A percentile compares a stretch with the other conserved stretches of the same genome.
phyloP scores from a whole-genome alignment of 2,797 vertebrate species.

The Cirrhinus molitorella region DNA sequence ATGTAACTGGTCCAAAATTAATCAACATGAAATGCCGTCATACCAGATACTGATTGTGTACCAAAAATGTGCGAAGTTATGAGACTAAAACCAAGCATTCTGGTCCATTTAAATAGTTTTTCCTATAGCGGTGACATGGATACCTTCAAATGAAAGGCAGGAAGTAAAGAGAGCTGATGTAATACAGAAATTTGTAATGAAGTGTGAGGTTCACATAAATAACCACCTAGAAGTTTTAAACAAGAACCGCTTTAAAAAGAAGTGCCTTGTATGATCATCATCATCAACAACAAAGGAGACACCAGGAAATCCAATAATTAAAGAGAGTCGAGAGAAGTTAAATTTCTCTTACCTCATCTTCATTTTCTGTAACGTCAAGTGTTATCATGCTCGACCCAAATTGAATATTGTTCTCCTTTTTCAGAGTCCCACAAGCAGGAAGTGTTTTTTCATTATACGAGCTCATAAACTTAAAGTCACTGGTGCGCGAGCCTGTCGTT shows the following conservation, averaged over 20 bases:
- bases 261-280: background rate
- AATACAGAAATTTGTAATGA: no score
- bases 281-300: no score
- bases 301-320: background rate
- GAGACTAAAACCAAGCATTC: no score
- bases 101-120: no score
- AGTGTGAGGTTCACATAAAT: background rate
- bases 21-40: no score
- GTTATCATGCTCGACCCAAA: background rate
- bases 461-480: conserved; percentile 66
- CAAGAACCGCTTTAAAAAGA: no score
- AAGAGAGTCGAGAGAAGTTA: background rate
- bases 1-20: no score
- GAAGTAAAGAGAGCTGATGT: no score
- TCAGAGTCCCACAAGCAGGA: conserved; percentile 36
- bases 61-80: no score
- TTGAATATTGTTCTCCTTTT: background rate
- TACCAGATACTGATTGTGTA: no score
- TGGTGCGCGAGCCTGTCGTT: conserved; percentile 62
- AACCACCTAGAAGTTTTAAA: background rate
- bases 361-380: background rate
- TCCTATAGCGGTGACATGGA: no score
- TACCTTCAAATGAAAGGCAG: no score
- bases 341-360: conserved; percentile 1
- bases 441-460: conserved; percentile 60